Percentiles rank a stretch among this genome's conserved stretches.
phyloP scores from a whole-genome alignment of 2,113 vertebrate species.

The Paralichthys olivaceus region DNA sequence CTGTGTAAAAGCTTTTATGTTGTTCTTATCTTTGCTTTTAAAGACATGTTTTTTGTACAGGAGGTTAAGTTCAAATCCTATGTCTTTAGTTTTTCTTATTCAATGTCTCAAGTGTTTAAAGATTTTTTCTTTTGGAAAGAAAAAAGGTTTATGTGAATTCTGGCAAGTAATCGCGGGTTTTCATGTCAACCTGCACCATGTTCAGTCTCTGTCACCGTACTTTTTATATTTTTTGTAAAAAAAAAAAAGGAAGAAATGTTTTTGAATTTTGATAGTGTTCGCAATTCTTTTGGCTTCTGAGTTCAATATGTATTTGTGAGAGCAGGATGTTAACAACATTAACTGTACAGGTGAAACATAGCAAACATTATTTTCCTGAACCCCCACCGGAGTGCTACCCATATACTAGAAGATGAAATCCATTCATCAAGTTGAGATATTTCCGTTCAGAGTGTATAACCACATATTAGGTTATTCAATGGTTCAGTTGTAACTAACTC shows the following conservation, averaged over 20 bases:
- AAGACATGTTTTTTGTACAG: constrained; percentile 77
- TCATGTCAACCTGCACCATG: constrained; percentile 58
- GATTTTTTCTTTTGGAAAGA: constrained; percentile 56
- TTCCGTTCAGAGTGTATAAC: constrained; percentile 67
- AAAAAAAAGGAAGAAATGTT: constrained; percentile 33
- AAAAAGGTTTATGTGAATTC: constrained; percentile 58
- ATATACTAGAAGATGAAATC: constrained; percentile 52
- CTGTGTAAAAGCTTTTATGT: constrained; percentile 40
- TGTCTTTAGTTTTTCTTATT: constrained; percentile 74
- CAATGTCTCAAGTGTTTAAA: constrained; percentile 67
- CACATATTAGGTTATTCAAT: constrained; percentile 66
- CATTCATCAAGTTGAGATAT: constrained; percentile 51
- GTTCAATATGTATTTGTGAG: constrained; percentile 61
- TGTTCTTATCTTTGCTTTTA: constrained; percentile 38
- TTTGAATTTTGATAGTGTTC: constrained; percentile 75
- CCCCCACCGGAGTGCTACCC: constrained; percentile 46
- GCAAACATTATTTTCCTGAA: constrained; percentile 47
- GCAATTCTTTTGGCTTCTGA: constrained; percentile 66
- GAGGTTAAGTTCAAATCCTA: constrained; percentile 66
- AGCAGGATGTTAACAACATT: constrained; percentile 60
- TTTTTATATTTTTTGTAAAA: constrained; percentile 80
- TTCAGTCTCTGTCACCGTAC: constrained; percentile 67
- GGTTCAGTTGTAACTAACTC: constrained; percentile 79
- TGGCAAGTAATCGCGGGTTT: constrained; percentile 50
- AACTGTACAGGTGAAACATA: constrained; percentile 62